These are phyloP conservation scores for Columbina picui DNA, from an alignment of 2,113 vertebrate genomes.

Conservation along the genomic window DNA sequence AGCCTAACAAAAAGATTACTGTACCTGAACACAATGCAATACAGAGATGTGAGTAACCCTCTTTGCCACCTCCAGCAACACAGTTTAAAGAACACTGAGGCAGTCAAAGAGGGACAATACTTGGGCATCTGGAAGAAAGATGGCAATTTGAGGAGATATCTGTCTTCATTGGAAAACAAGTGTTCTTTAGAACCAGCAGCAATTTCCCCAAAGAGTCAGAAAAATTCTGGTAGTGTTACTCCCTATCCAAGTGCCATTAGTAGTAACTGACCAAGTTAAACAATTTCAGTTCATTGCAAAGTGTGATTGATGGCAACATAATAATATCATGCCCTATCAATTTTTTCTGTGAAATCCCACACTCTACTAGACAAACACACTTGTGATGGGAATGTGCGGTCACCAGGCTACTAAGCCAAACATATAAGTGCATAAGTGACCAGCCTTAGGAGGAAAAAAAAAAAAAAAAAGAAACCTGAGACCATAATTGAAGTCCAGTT, in stretches of 20 bases:
- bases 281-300: not conserved
- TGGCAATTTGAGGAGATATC: not conserved
- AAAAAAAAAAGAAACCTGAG: not conserved
- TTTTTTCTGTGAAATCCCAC: not conserved
- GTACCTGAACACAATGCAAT: slow-evolving; percentile 62
- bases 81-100: slow-evolving; percentile 30
- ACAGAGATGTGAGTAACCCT: slow-evolving; percentile 62
- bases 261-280: slow-evolving; percentile 15
- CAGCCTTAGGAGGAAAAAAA: not conserved
- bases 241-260: not conserved
- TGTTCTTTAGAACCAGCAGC: slow-evolving; percentile 42
- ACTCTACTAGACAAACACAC: not conserved
- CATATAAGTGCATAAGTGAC: fast-evolving
- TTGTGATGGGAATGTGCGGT: not conserved
- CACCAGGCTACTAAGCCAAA: not conserved
- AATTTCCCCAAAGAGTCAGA: slow-evolving; percentile 28
- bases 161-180: slow-evolving; percentile 39
- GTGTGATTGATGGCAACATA: not conserved
- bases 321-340: not conserved
- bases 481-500: not conserved
- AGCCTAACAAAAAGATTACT: slow-evolving; percentile 73
- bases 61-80: slow-evolving; percentile 70
- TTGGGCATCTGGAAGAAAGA: slow-evolving; percentile 9
- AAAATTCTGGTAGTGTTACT: not conserved
- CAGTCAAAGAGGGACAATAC: not conserved